Evolutionary conservation across 2,113 vertebrate genomes (phyloP).

Genomic region (Gnathonemus longibarbis): DNA sequence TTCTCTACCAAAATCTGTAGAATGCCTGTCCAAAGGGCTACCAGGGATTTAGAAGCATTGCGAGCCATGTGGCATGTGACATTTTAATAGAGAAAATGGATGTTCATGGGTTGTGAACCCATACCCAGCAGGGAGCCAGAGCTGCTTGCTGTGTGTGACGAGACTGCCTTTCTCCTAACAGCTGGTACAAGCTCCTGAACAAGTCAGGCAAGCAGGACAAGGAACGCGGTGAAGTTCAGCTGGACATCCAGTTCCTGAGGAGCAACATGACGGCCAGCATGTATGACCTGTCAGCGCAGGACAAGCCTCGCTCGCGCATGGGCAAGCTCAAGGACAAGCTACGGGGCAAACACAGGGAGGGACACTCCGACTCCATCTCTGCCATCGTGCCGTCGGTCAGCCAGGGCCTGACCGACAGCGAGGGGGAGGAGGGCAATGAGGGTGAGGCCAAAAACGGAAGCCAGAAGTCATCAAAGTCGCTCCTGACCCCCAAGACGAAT

Average conservation of each 20-base stretch:
- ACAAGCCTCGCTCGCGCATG: slow-evolving; percentile 78
- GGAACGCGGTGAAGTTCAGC: slow-evolving; percentile 81
- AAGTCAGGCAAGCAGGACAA: slow-evolving; percentile 86
- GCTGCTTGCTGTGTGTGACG: neutral
- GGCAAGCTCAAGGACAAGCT: slow-evolving; percentile 90
- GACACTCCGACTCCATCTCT: slow-evolving; percentile 55
- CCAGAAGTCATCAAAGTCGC: slow-evolving; percentile 65
- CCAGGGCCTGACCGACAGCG: slow-evolving; percentile 73
- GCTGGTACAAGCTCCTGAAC: slow-evolving; percentile 83
- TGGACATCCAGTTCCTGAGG: slow-evolving; percentile 88
- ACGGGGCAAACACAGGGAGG: slow-evolving; percentile 74
- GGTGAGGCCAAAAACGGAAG: neutral
- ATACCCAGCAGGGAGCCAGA: neutral
- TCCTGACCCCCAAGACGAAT: slow-evolving; percentile 82
- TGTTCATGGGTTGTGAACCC: neutral
- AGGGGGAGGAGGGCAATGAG: slow-evolving; percentile 59
- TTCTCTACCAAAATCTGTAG: neutral
- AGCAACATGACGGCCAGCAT: slow-evolving; percentile 95
- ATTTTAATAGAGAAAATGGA: neutral
- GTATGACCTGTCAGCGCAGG: slow-evolving; percentile 84
- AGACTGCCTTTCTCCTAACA: slow-evolving; percentile 37
- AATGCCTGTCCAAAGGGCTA: neutral
- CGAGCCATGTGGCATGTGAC: neutral
- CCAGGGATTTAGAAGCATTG: neutral
- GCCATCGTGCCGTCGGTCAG: slow-evolving; percentile 56